A percentile compares a stretch with the other conserved stretches of the same genome.
These are phyloP conservation scores for Aleiodes leptofemur DNA, from an alignment of 2,888 invertebrate genomes.

Conservation along the genomic window DNA sequence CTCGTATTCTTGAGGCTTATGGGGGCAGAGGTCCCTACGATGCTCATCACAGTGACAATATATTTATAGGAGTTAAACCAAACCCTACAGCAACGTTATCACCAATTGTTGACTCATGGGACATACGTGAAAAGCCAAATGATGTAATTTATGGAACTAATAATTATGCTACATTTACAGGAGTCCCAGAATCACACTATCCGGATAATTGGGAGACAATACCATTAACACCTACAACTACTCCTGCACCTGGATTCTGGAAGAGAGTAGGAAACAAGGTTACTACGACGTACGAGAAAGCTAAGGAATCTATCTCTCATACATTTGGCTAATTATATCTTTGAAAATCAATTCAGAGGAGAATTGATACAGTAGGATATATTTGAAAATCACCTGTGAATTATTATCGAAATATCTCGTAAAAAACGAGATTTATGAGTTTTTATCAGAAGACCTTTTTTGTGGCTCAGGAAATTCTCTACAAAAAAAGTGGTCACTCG, in stretches of 20 bases:
- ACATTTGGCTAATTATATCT: conserved; percentile 65
- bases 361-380: conserved; percentile 1
- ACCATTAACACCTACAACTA: conserved; percentile 50
- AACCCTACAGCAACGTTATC: conserved; percentile 65
- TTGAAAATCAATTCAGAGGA: conserved; percentile 47
- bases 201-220: conserved; percentile 10
- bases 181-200: conserved; percentile 9
- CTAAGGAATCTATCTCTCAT: conserved; percentile 77
- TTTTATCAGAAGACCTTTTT: no score
- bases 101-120: conserved; percentile 63
- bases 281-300: conserved; percentile 76
- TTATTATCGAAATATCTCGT: neutral
- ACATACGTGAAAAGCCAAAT: conserved; percentile 60
- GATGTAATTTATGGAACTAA: conserved; percentile 36
- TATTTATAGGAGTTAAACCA: conserved; percentile 57
- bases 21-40: conserved; percentile 65
- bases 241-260: conserved; percentile 78
- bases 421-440: neutral
- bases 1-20: conserved; percentile 66
- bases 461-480: neutral
- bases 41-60: conserved; percentile 54
- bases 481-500: neutral
- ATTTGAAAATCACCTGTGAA: conserved; percentile 14
- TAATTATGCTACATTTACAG: conserved; percentile 52
- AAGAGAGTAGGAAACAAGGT: conserved; percentile 77